Conservation (phyloP, 2,888 invertebrate species). For the Bombylius major region DNA sequence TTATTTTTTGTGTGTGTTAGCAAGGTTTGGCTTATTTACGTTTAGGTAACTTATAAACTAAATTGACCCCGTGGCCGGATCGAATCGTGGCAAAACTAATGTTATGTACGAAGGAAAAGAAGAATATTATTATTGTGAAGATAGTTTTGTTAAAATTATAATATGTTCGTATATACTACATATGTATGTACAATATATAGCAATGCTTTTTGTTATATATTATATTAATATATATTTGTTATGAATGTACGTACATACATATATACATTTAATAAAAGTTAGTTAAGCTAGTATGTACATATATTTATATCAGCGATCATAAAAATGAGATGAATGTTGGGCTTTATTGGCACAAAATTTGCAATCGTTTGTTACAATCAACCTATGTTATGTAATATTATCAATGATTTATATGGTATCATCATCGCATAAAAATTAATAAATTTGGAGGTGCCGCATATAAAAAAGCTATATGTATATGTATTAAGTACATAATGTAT, state of each 20-base stretch:
- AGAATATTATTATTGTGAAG: too few species aligned
- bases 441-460: neutral
- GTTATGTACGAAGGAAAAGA: neutral
- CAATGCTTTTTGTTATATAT: neutral
- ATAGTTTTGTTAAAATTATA: too few species aligned
- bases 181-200: too few species aligned
- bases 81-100: neutral
- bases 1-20: neutral
- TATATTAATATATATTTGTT: neutral
- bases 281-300: too few species aligned
- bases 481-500: too few species aligned
- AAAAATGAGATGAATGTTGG: neutral
- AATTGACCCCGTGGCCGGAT: neutral
- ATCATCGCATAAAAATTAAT: neutral
- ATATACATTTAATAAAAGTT: neutral
- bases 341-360: slow-evolving; percentile 5
- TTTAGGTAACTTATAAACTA: neutral
- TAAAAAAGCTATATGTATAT: too few species aligned
- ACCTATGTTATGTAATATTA: slow-evolving; percentile 7
- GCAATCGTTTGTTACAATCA: slow-evolving; percentile 5
- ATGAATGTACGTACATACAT: too few species aligned
- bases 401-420: slow-evolving; percentile 3
- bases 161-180: too few species aligned
- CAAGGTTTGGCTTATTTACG: neutral
- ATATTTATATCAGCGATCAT: neutral